These are phyloP conservation scores for Tyrannus savana DNA, from an alignment of 2,113 vertebrate species.

Conservation along the genomic window DNA sequence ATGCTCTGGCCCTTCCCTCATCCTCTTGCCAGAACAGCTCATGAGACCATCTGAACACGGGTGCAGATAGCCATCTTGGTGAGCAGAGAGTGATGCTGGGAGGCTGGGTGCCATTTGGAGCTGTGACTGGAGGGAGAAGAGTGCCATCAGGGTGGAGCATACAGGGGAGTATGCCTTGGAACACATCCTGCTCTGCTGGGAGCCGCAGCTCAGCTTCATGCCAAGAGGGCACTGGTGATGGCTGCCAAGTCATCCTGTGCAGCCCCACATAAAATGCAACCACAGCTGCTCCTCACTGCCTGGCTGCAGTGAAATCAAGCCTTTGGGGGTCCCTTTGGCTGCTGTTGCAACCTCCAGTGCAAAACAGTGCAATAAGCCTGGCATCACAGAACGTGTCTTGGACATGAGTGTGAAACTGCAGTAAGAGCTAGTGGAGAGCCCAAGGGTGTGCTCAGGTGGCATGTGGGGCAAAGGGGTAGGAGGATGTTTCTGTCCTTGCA, in stretches of 20 bases:
- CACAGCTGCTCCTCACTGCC: neutral
- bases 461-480: neutral
- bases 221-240: accelerated
- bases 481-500: accelerated
- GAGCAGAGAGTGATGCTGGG: neutral
- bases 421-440: neutral
- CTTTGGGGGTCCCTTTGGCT: neutral
- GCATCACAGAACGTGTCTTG: accelerated
- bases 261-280: neutral
- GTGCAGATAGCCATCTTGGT: neutral
- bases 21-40: accelerated
- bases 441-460: accelerated
- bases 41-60: accelerated
- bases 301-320: accelerated
- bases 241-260: neutral
- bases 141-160: neutral
- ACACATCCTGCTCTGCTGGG: accelerated
- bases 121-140: accelerated
- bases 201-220: accelerated
- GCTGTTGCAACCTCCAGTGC: neutral
- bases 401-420: accelerated
- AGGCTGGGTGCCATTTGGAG: neutral
- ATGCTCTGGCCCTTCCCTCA: neutral
- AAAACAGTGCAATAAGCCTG: neutral
- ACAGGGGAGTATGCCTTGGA: neutral